A percentile compares a stretch with the other conserved stretches of the same genome.
Evolutionary conservation across 2,113 vertebrate genomes (phyloP).

Genomic region (Uria lomvia): DNA sequence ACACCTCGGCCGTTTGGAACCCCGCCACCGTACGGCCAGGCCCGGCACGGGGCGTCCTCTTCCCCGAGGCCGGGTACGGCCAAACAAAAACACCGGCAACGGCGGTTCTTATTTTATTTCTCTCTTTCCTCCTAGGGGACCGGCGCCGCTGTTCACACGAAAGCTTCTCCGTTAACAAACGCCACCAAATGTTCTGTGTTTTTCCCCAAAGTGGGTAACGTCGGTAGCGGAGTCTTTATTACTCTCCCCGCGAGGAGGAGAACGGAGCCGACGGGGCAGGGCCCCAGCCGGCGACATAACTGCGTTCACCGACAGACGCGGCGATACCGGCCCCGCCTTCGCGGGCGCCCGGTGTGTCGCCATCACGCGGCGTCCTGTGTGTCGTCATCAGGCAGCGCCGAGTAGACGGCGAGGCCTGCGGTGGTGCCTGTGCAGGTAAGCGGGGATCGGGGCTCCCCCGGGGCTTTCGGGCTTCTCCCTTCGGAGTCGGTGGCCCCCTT

Average conservation of each 20-base stretch:
- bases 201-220: rapidly evolving
- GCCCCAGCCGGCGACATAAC: not conserved
- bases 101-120: not conserved
- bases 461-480: rapidly evolving
- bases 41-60: rapidly evolving
- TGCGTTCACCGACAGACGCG: rapidly evolving
- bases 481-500: rapidly evolving
- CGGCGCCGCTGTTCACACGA: rapidly evolving
- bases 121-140: not conserved
- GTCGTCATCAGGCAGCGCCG: not conserved
- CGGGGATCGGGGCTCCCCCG: rapidly evolving
- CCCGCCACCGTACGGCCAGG: rapidly evolving
- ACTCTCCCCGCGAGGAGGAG: rapidly evolving
- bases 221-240: rapidly evolving
- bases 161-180: rapidly evolving
- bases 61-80: not conserved
- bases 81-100: rapidly evolving
- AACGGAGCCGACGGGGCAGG: too few species aligned
- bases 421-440: rapidly evolving
- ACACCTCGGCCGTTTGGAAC: not conserved
- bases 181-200: rapidly evolving
- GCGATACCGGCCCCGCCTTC: not conserved
- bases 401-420: rapidly evolving
- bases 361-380: not conserved
- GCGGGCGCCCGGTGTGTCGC: not conserved